Evolutionary conservation across 2,888 invertebrate species (phyloP), one percentile per base, ranked within the genome.

Genomic region (Synergus itoensis): DNA sequence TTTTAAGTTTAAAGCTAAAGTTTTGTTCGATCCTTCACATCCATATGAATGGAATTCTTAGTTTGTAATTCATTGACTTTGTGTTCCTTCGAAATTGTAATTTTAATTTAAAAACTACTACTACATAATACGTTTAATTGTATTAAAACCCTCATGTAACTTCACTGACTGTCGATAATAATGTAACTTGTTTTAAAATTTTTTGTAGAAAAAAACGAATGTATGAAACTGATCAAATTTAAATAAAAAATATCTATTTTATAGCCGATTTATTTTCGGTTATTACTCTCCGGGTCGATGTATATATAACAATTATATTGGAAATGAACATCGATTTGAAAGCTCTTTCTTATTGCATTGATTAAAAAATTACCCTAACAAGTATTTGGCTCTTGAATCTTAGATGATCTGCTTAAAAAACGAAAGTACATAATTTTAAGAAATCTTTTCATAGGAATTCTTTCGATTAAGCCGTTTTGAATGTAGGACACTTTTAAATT

Each of bases 11-110:
- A 64, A 41, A 64, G n/a, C 8, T 36, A 64, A 40, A 11, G 11
- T 64, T 16, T 14, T 64, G 2, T 64, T 36, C 7, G 16, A 64
- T 64, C 16, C 16, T 64, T 14, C 4, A 40, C 16, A 21, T 45
- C 16, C 14, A 45, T 48, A n/a, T 45, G 48, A 4, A 60, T 21
- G 11, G 28, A n/a, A 73, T 53, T 69, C 14, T 73, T 53, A 16
- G 12, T 41, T 64, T 64, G 9, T 64, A 64, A 64, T 73, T 73
- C 36, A 73, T 73, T 73, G 48, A 73, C 73, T 48, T 69, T 69
- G 48, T 0, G 45, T 69, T 18, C 18, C 16, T 45, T 28, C 8
- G 45, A 69, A 53, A 73, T n/a, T 48, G 12, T 5, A 12, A 18
- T 64, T n/a, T 8, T 16, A 64, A 64, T n/a, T 36, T 7, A 64